phyloP scores from a whole-genome alignment of 2,113 vertebrate species.

The Columba janthina region DNA sequence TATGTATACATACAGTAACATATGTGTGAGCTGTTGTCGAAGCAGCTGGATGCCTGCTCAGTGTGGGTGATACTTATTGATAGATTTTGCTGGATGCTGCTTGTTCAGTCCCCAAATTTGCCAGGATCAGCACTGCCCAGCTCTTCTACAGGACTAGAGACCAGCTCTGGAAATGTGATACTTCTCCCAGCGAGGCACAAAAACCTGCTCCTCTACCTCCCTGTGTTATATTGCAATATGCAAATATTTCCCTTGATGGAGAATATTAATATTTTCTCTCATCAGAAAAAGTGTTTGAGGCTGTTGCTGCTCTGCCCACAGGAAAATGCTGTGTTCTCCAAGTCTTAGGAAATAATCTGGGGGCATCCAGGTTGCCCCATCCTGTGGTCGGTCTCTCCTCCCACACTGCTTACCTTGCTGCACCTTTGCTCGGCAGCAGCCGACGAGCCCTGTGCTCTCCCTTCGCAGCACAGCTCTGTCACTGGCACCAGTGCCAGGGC shows the following conservation, averaged over 20 bases:
- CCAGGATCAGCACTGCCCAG: not conserved
- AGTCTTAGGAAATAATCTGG: not conserved
- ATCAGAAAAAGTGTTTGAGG: not conserved
- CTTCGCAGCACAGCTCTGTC: accelerated
- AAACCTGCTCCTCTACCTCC: not conserved
- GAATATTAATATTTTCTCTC: not conserved
- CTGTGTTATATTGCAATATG: accelerated
- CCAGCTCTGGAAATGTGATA: accelerated
- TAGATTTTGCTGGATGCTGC: not conserved
- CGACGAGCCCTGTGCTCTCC: not conserved
- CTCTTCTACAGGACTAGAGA: not conserved
- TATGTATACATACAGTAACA: accelerated
- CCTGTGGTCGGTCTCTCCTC: not conserved
- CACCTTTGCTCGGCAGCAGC: no score
- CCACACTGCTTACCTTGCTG: not conserved
- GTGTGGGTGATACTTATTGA: accelerated
- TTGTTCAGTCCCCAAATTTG: not conserved
- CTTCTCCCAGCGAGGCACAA: not conserved
- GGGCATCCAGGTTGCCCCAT: not conserved
- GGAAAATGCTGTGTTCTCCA: not conserved
- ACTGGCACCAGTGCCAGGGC: not conserved
- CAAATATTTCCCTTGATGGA: not conserved
- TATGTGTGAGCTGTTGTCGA: accelerated
- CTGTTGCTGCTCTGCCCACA: not conserved
- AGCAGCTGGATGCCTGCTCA: not conserved